Percentiles rank a stretch among this genome's conserved stretches.
phyloP scores from a whole-genome alignment of 2,797 vertebrate genomes.

The Ctenochaetus hawaiiensis region DNA sequence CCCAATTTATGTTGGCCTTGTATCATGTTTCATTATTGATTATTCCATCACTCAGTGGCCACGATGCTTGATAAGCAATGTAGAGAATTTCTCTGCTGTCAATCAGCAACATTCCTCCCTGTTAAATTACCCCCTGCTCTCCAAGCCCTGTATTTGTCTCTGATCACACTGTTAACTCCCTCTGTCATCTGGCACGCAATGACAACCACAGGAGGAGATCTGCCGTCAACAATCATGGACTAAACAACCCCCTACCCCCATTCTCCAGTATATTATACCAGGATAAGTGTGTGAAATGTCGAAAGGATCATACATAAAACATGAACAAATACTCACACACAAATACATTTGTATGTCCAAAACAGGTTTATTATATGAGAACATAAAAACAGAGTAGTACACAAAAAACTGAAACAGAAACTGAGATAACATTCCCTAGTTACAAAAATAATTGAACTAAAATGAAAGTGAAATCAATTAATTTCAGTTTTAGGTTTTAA shows the following conservation, averaged over 20 bases:
- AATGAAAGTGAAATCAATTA: too few species aligned
- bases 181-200: conserved; percentile 52
- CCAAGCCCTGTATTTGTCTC: conserved; percentile 33
- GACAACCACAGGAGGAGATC: conserved; percentile 45
- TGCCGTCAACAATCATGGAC: conserved; percentile 33
- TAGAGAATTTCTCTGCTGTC: conserved; percentile 61
- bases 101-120: conserved; percentile 51
- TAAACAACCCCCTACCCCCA: conserved; percentile 4
- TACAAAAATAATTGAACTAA: too few species aligned
- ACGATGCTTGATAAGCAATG: conserved; percentile 48
- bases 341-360: conserved; percentile 14
- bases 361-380: not conserved
- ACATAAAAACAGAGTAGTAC: too few species aligned
- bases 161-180: conserved; percentile 41
- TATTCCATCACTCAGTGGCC: conserved; percentile 40
- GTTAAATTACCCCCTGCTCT: conserved; percentile 58
- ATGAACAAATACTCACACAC: conserved; percentile 1
- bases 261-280: conserved; percentile 10
- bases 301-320: conserved; percentile 35
- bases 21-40: conserved; percentile 61
- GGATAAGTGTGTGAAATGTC: conserved; percentile 39
- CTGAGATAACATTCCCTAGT: too few species aligned
- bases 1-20: conserved; percentile 32
- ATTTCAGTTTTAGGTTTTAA: too few species aligned
- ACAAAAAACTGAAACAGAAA: too few species aligned